Evolutionary conservation across 1,140 invertebrate genomes (phyloP).

Genomic region (Pentalonia nigronervosa): DNA sequence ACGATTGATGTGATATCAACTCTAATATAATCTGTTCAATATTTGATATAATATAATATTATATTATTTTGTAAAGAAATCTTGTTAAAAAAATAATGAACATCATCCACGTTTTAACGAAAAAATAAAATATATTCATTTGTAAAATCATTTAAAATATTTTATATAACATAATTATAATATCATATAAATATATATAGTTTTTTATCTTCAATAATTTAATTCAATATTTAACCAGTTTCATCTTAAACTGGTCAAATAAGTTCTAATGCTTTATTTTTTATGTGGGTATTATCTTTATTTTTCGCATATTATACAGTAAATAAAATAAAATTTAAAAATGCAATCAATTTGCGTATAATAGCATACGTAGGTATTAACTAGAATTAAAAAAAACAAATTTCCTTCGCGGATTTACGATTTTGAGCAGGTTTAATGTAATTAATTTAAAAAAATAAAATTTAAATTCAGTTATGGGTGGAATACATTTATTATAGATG

Average conservation of each 20-base stretch:
- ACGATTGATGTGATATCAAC: not conserved
- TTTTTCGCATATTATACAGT: not conserved
- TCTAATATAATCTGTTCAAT: not conserved
- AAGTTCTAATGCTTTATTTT: not conserved
- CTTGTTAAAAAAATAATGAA: too few relatives aligned
- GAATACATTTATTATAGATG: not conserved
- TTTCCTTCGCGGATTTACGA: not conserved
- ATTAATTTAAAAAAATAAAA: not conserved
- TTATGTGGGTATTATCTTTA: not conserved
- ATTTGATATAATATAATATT: not conserved
- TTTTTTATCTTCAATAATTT: not conserved
- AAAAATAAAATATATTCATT: not conserved
- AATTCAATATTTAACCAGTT: not conserved
- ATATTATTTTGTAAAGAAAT: slow-evolving; percentile 4
- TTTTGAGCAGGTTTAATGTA: not conserved
- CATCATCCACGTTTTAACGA: not conserved
- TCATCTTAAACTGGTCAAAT: not conserved
- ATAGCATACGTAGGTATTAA: not conserved
- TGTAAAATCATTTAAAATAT: not conserved
- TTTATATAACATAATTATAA: not conserved
- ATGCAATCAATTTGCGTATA: not conserved
- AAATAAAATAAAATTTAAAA: not conserved
- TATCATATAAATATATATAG: not conserved
- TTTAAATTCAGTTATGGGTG: not conserved
- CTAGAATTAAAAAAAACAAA: not conserved